Percentiles rank a stretch among this genome's conserved stretches.
Conservation (phyloP, 37 sponge, comb jelly and placozoan genomes). For the Cliona cf. orientalis region DNA sequence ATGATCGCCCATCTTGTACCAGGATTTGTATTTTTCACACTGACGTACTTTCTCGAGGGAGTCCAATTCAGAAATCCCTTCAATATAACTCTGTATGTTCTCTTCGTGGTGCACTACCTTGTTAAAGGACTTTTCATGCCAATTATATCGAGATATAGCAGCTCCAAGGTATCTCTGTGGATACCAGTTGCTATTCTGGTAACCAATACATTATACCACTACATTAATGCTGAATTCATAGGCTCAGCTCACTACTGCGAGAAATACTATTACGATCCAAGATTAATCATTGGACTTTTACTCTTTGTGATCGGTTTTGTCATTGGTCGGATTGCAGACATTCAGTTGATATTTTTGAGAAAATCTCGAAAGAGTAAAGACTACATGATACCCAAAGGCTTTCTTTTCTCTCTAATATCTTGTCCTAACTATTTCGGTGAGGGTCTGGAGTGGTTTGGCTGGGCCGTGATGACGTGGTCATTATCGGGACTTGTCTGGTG, state of each 20-base stretch:
- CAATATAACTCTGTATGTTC: conserved; percentile 61
- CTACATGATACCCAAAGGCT: conserved; percentile 76
- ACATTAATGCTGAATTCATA: conserved; percentile 75
- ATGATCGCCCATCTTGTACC: conserved; percentile 41
- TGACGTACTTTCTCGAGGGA: conserved; percentile 60
- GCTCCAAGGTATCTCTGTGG: conserved; percentile 34
- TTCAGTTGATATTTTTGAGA: conserved; percentile 56
- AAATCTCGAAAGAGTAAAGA: conserved; percentile 20
- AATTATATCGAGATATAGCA: conserved; percentile 37
- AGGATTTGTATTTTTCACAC: conserved; percentile 60
- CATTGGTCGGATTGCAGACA: conserved; percentile 71
- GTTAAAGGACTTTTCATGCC: conserved; percentile 65
- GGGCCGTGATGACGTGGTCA: conserved; percentile 85
- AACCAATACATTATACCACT: conserved; percentile 52
- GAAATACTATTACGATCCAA: conserved; percentile 70
- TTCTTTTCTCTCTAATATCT: conserved; percentile 63
- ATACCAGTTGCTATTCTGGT: conserved; percentile 42
- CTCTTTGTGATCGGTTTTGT: conserved; percentile 76
- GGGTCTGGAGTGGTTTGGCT: conserved; percentile 85
- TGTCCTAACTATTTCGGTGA: conserved; percentile 91
- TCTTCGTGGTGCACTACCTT: conserved; percentile 71
- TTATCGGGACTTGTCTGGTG: conserved; percentile 83
- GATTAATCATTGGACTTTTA: conserved; percentile 81
- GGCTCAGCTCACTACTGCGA: conserved; percentile 45
- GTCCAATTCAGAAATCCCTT: conserved; percentile 1